phyloP scores from a whole-genome alignment of 2,797 vertebrate genomes.

The Anomalospiza imberbis region DNA sequence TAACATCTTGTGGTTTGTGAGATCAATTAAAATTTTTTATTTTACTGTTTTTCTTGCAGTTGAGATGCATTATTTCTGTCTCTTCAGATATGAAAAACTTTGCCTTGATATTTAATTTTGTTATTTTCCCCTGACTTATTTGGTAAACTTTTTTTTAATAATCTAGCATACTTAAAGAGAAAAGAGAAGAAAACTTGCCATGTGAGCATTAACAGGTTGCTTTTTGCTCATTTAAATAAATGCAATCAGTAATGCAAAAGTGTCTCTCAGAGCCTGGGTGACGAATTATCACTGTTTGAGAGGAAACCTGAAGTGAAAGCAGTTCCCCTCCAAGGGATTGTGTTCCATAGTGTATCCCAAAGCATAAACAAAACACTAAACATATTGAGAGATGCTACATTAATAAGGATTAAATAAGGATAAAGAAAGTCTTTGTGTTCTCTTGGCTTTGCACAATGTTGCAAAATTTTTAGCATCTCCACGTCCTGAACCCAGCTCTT shows the following conservation, averaged over 20 bases:
- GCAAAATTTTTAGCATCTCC: not conserved
- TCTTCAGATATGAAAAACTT: not conserved
- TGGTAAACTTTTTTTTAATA: not conserved
- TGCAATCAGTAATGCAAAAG: not conserved
- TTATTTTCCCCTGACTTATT: not conserved
- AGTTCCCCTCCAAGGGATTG: not conserved
- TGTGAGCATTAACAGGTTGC: not conserved
- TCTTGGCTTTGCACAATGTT: not conserved
- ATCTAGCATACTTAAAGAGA: not conserved
- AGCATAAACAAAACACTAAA: not conserved
- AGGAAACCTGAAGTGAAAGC: not conserved
- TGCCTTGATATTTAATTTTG: not conserved
- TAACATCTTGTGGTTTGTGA: not conserved
- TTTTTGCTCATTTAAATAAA: not conserved
- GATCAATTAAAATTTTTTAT: conserved; percentile 22
- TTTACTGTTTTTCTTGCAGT: not conserved
- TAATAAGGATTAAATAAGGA: not conserved
- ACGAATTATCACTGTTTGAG: not conserved
- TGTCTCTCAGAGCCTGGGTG: not conserved
- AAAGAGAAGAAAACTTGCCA: not conserved
- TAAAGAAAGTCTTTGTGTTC: not conserved
- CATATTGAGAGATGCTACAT: not conserved
- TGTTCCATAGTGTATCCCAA: not conserved
- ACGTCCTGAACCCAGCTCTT: not conserved
- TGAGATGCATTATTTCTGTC: not conserved